Evolutionary conservation across 1,140 invertebrate species (phyloP), one percentile per base, ranked within the genome.

Genomic region (Planococcus citri): DNA sequence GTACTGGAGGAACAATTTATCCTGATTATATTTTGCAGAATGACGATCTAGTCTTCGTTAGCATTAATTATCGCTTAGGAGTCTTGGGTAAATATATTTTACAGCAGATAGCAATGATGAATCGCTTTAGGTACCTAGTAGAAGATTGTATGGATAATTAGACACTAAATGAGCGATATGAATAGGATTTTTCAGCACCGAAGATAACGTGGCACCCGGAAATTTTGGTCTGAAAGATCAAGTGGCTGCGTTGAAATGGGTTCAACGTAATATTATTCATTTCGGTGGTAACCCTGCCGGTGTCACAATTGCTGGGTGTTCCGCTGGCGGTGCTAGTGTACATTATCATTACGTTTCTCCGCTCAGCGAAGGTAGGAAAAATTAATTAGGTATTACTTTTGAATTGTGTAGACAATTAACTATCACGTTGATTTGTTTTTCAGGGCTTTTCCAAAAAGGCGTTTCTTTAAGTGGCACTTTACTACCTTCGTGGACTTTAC

Each of bases 191-290:
- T 75, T 85, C 0, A 84, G 83, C 70, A 82, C 83, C 0, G 83
- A 81, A 1, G 83, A 86, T 72, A 75, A 78, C 0, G 75, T 77
- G 1, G 76, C 81, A 1, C 80, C 84, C 1, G 86, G 86, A 0
- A 88, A 88, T 76, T 80, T 79, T 51, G 86, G 86, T 0, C 73
- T 89, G 1, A 85, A 85, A 76, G 87, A 89, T 77, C 86, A 88
- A 75, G 76, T 81, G 0, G 75, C 82, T 68, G 86, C 86, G 2
- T 72, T 88, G 1, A 78, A 83, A 72, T 88, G 87, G 87, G 77
- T 88, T 1, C 79, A 77, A 76, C 78, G 80, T 21, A 85, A 86
- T 73, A 84, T 85, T 64, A 77, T 78, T 37, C 75, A 77, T 70
- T 86, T 86, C 72, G 83, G 83, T 1, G 84, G 85, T 1, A 80